Evolutionary conservation across 2,888 invertebrate species (phyloP), one percentile per base, ranked within the genome.

Genomic region (Hermodice carunculata): DNA sequence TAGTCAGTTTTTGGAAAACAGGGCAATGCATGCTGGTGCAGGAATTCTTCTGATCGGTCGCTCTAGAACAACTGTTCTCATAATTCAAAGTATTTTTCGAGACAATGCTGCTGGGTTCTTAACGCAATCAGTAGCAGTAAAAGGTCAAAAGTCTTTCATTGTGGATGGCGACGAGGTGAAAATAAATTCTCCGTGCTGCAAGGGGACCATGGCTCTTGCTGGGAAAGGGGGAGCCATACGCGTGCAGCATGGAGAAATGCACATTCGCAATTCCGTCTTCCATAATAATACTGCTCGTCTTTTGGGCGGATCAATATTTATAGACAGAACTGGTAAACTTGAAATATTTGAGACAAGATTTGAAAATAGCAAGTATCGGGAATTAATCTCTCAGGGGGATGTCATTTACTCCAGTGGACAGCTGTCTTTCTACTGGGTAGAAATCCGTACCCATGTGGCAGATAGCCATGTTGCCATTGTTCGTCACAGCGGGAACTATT

Each of bases 141-240:
- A 48, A 14, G 53, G 49, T 32, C 28, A 37, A 14, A 22, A 49
- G 19, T 57, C 49, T 22, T 54, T 66, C 43, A 32, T 52, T 37
- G 56, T 69, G n/a, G 34, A 32, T 22, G 62, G 58, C 19, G 67
- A 70, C 37, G 69, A 71, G 51, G 65, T 62, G 1, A 28, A 40
- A 22, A 57, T 71, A 4, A 29, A 66, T 17, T 64, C 69, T 17
- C 40, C 46, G 3, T 70, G 69, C 54, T 71, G 69, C 46, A 70
- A 68, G 44, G 71, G 71, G 5, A 46, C 61, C 29, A 62, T 71
- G 11, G 48, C 66, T n/a, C 46, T 71, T 48, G 57, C 67, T n/a
- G 71, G 71, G 17, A 71, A 71, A 48, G 71, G 71, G n/a, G 71
- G 71, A 17, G 71, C 67, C 26, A 67, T 71, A 24, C 54, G 71